Percentiles rank a stretch among this genome's conserved stretches.
Evolutionary conservation across 2,113 vertebrate species (phyloP).

Genomic region (Riparia riparia): DNA sequence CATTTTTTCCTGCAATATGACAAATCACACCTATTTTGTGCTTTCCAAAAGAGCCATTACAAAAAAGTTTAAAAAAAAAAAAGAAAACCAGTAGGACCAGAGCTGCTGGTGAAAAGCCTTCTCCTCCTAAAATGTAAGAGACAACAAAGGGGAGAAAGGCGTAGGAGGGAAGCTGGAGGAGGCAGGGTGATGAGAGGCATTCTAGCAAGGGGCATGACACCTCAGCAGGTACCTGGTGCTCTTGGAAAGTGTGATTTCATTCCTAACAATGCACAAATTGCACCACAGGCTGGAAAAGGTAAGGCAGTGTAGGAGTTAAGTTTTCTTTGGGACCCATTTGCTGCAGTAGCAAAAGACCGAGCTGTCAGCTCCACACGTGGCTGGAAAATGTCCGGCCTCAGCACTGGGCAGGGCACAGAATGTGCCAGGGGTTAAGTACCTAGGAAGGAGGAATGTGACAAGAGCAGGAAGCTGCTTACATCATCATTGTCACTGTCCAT

Average conservation of each 20-base stretch:
- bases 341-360: neutral
- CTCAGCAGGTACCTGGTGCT: neutral
- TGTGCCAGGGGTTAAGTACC: fast-evolving
- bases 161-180: neutral
- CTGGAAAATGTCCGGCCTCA: neutral
- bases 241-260: neutral
- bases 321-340: neutral
- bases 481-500: slow-evolving; percentile 94
- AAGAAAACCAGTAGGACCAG: neutral
- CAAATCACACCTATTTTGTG: neutral
- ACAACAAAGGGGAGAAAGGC: fast-evolving
- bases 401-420: neutral
- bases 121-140: slow-evolving; percentile 22
- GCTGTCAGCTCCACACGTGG: neutral
- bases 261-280: neutral
- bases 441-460: neutral
- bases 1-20: neutral
- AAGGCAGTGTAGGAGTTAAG: neutral
- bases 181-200: neutral
- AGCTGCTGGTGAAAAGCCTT: neutral
- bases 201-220: neutral
- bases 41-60: neutral
- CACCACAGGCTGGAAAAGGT: neutral
- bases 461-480: slow-evolving; percentile 78
- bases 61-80: neutral